Conservation (phyloP, 2,113 vertebrate genomes). For the Glareola pratincola region DNA sequence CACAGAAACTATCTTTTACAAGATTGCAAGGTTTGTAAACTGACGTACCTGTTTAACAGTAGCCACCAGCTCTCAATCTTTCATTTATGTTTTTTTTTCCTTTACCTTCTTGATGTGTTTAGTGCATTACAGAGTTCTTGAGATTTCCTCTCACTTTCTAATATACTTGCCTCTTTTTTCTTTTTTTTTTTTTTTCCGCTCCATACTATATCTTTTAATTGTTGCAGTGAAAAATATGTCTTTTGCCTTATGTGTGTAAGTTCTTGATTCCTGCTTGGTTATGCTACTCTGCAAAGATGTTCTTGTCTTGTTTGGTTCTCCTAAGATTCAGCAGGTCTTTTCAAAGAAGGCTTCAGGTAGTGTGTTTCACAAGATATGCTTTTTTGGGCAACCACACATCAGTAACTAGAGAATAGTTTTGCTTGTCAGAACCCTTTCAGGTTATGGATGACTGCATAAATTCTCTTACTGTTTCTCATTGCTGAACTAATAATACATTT, state of each 20-base stretch:
- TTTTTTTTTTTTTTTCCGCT: neutral
- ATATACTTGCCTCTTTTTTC: neutral
- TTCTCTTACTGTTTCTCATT: constrained; percentile 5
- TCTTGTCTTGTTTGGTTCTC: neutral
- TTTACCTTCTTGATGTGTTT: neutral
- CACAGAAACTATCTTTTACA: neutral
- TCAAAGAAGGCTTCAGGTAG: neutral
- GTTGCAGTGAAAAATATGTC: neutral
- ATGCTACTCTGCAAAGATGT: neutral
- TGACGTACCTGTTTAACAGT: neutral
- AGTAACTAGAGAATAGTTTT: neutral
- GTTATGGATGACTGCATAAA: neutral
- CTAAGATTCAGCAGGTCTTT: neutral
- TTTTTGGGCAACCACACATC: neutral
- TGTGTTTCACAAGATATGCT: neutral
- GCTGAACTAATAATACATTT: constrained; percentile 34
- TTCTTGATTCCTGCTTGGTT: neutral
- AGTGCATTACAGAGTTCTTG: neutral
- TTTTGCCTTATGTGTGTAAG: neutral
- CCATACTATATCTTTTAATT: neutral
- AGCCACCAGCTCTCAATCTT: neutral
- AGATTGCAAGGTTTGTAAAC: neutral
- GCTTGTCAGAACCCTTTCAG: neutral
- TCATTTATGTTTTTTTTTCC: neutral
- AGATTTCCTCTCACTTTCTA: neutral